These are phyloP conservation scores for Mesaphorura yosii DNA, from an alignment of 1,140 invertebrate species.

Conservation along the genomic window DNA sequence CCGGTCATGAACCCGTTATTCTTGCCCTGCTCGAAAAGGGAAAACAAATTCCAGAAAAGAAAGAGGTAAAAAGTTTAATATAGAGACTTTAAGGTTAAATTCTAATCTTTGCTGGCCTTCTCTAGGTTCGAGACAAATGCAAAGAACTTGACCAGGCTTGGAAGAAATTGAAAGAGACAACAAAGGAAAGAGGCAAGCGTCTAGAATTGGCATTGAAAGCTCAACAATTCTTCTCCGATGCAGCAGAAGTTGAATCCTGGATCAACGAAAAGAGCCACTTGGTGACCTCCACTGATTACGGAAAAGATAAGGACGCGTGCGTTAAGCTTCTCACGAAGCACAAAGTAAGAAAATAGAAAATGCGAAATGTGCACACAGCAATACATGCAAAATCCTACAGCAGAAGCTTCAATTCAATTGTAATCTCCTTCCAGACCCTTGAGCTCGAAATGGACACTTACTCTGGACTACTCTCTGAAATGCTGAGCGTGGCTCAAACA, in stretches of 20 bases:
- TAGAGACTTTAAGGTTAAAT: not conserved
- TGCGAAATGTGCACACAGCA: no score
- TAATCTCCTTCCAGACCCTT: slow-evolving; percentile 49
- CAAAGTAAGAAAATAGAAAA: slow-evolving; percentile 50
- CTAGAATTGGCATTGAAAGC: slow-evolving; percentile 74
- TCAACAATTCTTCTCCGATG: slow-evolving; percentile 82
- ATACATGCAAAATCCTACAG: slow-evolving; percentile 2
- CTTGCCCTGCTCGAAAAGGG: slow-evolving; percentile 57
- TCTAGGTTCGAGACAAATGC: slow-evolving; percentile 55
- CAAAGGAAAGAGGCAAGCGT: slow-evolving; percentile 56
- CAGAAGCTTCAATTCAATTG: not conserved
- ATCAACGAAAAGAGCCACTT: slow-evolving; percentile 73
- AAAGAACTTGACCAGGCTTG: slow-evolving; percentile 52
- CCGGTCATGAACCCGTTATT: slow-evolving; percentile 67
- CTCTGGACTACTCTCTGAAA: slow-evolving; percentile 78
- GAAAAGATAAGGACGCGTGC: slow-evolving; percentile 74
- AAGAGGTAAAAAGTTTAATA: slow-evolving; percentile 44
- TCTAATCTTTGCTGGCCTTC: not conserved
- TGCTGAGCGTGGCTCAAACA: slow-evolving; percentile 69
- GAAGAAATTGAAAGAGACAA: slow-evolving; percentile 54
- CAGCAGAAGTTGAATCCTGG: slow-evolving; percentile 83
- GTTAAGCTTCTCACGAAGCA: slow-evolving; percentile 84
- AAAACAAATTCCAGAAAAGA: slow-evolving; percentile 62
- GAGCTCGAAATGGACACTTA: slow-evolving; percentile 90
- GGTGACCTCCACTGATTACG: slow-evolving; percentile 67